phyloP scores from a whole-genome alignment of 2,113 vertebrate genomes.

The Oncorhynchus mykiss region DNA sequence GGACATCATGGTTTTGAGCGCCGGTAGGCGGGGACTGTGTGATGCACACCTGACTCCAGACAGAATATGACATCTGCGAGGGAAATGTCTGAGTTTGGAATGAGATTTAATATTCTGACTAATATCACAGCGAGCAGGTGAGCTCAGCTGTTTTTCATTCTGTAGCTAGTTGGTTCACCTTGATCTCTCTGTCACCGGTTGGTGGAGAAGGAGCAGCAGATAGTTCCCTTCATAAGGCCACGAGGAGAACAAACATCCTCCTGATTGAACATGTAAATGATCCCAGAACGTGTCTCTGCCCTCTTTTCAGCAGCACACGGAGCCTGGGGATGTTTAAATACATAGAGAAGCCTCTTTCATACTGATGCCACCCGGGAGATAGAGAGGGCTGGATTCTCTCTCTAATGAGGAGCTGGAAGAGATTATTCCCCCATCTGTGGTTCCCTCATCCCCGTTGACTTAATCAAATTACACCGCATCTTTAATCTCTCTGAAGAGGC shows the following conservation, averaged over 20 bases:
- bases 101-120: conserved; percentile 71
- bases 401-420: conserved; percentile 74
- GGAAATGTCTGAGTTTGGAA: conserved; percentile 73
- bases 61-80: conserved; percentile 55
- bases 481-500: conserved; percentile 74
- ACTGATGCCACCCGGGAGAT: conserved; percentile 62
- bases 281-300: conserved; percentile 46
- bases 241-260: conserved; percentile 39
- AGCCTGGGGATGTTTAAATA: conserved; percentile 35
- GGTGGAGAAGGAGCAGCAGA: conserved; percentile 37
- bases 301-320: conserved; percentile 39
- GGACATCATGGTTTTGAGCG: conserved; percentile 65
- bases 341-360: conserved; percentile 44
- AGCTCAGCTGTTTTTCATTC: conserved; percentile 70
- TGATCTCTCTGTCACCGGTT: conserved; percentile 50
- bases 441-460: conserved; percentile 59
- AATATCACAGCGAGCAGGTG: conserved; percentile 72
- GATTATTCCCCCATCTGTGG: conserved; percentile 75
- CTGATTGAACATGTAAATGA: conserved; percentile 52
- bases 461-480: conserved; percentile 73
- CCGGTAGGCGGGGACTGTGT: conserved; percentile 62
- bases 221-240: conserved; percentile 20
- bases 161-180: conserved; percentile 56
- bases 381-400: conserved; percentile 63
- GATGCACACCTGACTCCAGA: conserved; percentile 57